phyloP scores from a whole-genome alignment of 2,797 vertebrate genomes.

The Falco cherrug region DNA sequence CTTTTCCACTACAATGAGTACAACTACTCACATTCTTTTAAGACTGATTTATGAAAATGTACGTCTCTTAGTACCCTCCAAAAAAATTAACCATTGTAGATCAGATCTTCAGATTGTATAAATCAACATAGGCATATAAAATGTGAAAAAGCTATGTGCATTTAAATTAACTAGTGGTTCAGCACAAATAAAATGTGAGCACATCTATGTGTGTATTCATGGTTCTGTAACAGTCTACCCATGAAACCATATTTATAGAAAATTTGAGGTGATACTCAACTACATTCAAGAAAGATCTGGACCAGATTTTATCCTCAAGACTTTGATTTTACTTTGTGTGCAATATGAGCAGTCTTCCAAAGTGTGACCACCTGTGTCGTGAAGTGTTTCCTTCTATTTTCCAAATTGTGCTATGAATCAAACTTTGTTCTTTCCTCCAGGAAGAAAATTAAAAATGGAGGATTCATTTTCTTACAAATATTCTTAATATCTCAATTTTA shows the following conservation, averaged over 20 bases:
- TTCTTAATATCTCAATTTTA: not conserved
- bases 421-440: not conserved
- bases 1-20: not conserved
- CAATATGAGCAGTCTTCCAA: not conserved
- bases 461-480: not conserved
- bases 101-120: not conserved
- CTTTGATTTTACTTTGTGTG: not conserved
- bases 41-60: not conserved
- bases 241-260: not conserved
- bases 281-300: not conserved
- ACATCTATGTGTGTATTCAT: not conserved
- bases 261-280: not conserved
- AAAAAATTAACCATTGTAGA: not conserved
- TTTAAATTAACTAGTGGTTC: not conserved
- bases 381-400: not conserved
- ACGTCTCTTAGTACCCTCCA: not conserved
- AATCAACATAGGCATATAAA: not conserved
- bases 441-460: not conserved
- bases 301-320: not conserved
- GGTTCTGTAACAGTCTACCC: not conserved
- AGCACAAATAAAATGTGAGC: not conserved
- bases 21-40: not conserved
- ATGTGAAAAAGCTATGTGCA: not conserved
- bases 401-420: not conserved
- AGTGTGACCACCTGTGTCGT: fast-evolving